These are phyloP conservation scores for Ichneumon xanthorius DNA, from an alignment of 2,888 invertebrate species.

Conservation along the genomic window DNA sequence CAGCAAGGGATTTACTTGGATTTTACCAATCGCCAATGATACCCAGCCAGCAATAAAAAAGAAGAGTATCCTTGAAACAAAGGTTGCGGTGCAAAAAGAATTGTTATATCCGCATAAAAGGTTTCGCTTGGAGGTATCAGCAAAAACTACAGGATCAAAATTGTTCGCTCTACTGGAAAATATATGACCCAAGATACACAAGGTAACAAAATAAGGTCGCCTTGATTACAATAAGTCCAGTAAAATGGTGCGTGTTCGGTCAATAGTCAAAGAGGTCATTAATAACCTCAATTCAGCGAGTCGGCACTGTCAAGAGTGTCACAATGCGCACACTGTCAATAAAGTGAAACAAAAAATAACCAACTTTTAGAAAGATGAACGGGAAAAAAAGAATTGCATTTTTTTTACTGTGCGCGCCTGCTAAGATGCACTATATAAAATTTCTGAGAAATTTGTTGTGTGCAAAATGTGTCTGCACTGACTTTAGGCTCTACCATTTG, in stretches of 20 bases:
- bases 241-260: not conserved
- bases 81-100: not conserved
- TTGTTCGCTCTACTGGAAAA: not conserved
- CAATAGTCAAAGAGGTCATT: not conserved
- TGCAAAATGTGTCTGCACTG: not conserved
- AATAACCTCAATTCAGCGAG: not conserved
- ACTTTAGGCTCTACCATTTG: not conserved
- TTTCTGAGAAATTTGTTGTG: not conserved
- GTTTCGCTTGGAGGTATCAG: not conserved
- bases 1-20: slow-evolving; percentile 28
- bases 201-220: not conserved
- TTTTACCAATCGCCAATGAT: slow-evolving; percentile 28
- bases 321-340: not conserved
- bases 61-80: not conserved
- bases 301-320: not conserved
- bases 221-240: not conserved
- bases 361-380: not conserved
- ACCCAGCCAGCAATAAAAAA: not conserved
- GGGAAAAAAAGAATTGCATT: not conserved
- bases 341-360: not conserved
- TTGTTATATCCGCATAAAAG: not conserved
- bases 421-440: too few species aligned
- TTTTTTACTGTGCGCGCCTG: not conserved
- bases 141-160: not conserved
- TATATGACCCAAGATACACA: not conserved